Evolutionary conservation across 2,797 vertebrate genomes (phyloP).

Genomic region (Helicolenus hilgendorfi): DNA sequence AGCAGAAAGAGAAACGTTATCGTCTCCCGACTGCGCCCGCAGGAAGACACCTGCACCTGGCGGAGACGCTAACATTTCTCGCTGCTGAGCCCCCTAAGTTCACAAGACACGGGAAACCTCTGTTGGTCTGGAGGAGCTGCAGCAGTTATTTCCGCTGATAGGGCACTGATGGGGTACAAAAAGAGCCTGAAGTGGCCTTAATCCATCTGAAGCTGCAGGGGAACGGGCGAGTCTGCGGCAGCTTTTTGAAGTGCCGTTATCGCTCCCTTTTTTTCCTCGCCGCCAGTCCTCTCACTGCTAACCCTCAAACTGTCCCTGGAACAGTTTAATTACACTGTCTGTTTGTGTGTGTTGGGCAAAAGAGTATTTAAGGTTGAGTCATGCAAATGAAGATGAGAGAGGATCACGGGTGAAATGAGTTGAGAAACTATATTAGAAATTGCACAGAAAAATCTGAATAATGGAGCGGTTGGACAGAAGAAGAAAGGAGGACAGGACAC

Average conservation of each 20-base stretch:
- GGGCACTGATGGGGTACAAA: conserved; percentile 36
- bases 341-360: conserved; percentile 9
- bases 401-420: conserved; percentile 37
- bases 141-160: not conserved
- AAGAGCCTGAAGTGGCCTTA: conserved; percentile 55
- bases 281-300: conserved; percentile 10
- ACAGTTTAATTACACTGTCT: conserved; percentile 47
- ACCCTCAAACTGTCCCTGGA: conserved; percentile 36
- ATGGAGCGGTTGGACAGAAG: not conserved
- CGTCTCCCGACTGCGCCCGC: no score
- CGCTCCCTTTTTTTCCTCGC: conserved; percentile 16
- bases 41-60: no score
- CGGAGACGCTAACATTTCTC: no score
- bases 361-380: conserved; percentile 49
- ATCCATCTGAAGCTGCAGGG: conserved; percentile 56
- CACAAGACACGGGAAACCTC: no score
- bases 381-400: conserved; percentile 50
- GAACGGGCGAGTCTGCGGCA: conserved; percentile 14
- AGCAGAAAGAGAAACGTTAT: no score
- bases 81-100: no score
- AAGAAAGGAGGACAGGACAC: not conserved
- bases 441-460: not conserved
- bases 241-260: conserved; percentile 60
- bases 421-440: conserved; percentile 24
- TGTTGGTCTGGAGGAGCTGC: no score